These are phyloP conservation scores for fruit fly (Drosophila melanogaster) DNA, from an alignment of 1,140 invertebrate genomes.

Conservation along the genomic window Release_6_plus_ISO1_MT NT_033777.3:31373001-31373500, in stretches of 20 bases:
- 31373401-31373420: constrained; percentile 86
- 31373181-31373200: constrained; percentile 99
- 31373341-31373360: constrained; percentile 99
- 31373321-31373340: constrained; percentile 99
- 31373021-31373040: constrained; percentile 99
- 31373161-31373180: constrained; percentile 99
- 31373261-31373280: constrained; percentile 99
- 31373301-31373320: constrained; percentile 99
- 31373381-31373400: constrained; percentile 99
- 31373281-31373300: constrained; percentile 99
- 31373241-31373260: constrained; percentile 98
- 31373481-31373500: constrained; percentile 57
- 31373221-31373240: constrained; percentile 99
- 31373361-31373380: constrained; percentile 99
- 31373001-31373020: constrained; percentile 98
- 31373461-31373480: constrained; percentile 42
- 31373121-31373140: constrained; percentile 99
- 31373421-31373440: constrained; percentile 64
- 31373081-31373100: constrained; percentile 99
- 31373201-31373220: constrained; percentile 99
- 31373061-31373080: constrained; percentile 97
- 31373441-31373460: constrained; percentile 70
- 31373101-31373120: constrained; percentile 97
- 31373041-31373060: constrained; percentile 98
- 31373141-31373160: constrained; percentile 99